Percentiles rank a stretch among this genome's conserved stretches.
These are phyloP conservation scores for Semnopithecus entellus DNA, from an alignment of 2,113 vertebrate genomes.

Conservation along the genomic window DNA sequence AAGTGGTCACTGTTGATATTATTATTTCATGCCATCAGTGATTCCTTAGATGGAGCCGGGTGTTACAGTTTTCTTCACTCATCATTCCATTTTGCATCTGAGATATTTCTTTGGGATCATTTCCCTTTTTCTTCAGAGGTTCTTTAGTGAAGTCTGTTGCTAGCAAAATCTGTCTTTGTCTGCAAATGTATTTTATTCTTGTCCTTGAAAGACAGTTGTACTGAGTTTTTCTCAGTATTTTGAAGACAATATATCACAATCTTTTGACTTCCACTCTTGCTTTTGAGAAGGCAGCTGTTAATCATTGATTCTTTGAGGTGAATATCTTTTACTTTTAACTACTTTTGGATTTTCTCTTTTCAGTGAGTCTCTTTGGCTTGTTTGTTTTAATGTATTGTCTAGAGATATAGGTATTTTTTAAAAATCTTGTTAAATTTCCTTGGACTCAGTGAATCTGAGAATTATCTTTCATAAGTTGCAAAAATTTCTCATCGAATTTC, in stretches of 20 bases:
- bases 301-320: neutral
- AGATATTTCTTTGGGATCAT: neutral
- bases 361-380: neutral
- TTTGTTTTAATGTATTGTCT: neutral
- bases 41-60: neutral
- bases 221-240: neutral
- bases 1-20: neutral
- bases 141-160: neutral
- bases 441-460: neutral
- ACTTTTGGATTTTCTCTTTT: neutral
- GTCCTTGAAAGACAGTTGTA: neutral
- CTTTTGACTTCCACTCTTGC: neutral
- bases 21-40: neutral
- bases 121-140: neutral
- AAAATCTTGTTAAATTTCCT: neutral
- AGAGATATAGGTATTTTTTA: neutral
- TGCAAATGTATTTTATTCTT: neutral
- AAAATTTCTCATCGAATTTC: neutral
- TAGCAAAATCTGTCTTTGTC: neutral
- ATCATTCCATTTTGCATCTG: neutral
- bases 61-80: neutral
- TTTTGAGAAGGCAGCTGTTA: neutral
- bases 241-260: neutral
- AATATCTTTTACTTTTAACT: neutral
- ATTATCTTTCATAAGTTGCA: neutral